Base-by-base conservation (phyloP, 2,888 invertebrate genomes). In the Cyrtodaria siliqua region DNA sequence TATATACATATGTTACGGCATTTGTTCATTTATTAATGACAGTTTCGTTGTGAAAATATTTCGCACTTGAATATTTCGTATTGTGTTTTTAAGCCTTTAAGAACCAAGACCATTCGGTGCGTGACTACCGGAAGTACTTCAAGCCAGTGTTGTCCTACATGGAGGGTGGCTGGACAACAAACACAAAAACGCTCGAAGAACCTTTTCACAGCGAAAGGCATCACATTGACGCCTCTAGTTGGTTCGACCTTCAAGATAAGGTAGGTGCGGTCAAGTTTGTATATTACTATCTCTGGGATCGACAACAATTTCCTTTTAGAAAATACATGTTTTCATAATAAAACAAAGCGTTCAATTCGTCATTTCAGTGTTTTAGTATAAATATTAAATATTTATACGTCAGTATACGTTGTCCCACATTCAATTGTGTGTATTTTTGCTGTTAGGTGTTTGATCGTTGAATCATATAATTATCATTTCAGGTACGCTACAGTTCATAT, bases 121-220 rank as follows among this genome's bases (percentile, higher is more conserved):
- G 79, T 12, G 79, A 81, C 49, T 84, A 82, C 68, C 49, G 82
- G 26, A 76, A 79, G 18, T 86, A 87, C 52, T 87, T 88, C 76
- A 87, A 83, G 53, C 80, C 86, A 12, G 79, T 82, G 3, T 27
- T 88, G 53, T 79, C 85, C 47, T 86, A 80, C 59, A 33, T 87
- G 69, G 87, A 88, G 53, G 88, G 85, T 14, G 82, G 78, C 40
- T 88, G 87, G 86, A 84, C 84, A 1, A 76, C 79, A 6, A 78
- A 85, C 26, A 74, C 79, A 0, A 71, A 82, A 23, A 56, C 69
- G 1, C 63, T 87, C 8, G 80, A 82, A 18, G 88, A 88, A 62
- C 86, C 87, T 16, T 88, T 88, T 68, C 60, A 80, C 38, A 87
- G 85, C 68, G 87, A 87, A 56, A 64, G 88, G 44, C 87, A 88